phyloP scores from a whole-genome alignment of 2,113 vertebrate species.

The Pedetes capensis region DNA sequence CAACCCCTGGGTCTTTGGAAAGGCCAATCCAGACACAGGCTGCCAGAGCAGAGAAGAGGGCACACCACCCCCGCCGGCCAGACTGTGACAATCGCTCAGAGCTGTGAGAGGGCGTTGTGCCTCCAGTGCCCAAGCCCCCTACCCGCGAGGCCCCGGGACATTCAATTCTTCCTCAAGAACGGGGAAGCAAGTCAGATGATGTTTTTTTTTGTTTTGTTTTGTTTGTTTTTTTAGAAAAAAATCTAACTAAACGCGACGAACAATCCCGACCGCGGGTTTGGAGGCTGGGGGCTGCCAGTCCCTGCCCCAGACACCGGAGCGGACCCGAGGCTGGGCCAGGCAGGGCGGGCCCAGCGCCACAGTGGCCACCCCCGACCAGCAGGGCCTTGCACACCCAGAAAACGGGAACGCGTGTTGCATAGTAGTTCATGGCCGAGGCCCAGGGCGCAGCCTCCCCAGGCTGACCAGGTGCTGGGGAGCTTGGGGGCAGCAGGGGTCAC shows the following conservation, averaged over 20 bases:
- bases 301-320: not conserved
- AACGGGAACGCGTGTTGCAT: constrained; percentile 67
- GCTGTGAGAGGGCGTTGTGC: not conserved
- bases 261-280: not conserved
- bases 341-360: not conserved
- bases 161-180: constrained; percentile 84
- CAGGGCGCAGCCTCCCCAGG: not conserved
- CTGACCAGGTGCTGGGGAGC: not conserved
- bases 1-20: constrained; percentile 57
- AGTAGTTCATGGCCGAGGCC: constrained; percentile 39
- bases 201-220: constrained; percentile 52
- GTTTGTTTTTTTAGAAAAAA: not conserved
- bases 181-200: constrained; percentile 77
- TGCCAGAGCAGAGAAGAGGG: not conserved
- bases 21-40: not conserved
- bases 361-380: not conserved
- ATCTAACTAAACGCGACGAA: not conserved
- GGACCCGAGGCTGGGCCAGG: not conserved
- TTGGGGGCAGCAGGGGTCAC: too few relatives aligned
- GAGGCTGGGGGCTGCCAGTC: not conserved
- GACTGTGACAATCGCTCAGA: not conserved
- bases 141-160: constrained; percentile 54
- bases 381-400: not conserved
- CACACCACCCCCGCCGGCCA: not conserved
- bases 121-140: not conserved